phyloP scores from a whole-genome alignment of 2,113 vertebrate genomes.

The Sminthopsis crassicaudata region DNA sequence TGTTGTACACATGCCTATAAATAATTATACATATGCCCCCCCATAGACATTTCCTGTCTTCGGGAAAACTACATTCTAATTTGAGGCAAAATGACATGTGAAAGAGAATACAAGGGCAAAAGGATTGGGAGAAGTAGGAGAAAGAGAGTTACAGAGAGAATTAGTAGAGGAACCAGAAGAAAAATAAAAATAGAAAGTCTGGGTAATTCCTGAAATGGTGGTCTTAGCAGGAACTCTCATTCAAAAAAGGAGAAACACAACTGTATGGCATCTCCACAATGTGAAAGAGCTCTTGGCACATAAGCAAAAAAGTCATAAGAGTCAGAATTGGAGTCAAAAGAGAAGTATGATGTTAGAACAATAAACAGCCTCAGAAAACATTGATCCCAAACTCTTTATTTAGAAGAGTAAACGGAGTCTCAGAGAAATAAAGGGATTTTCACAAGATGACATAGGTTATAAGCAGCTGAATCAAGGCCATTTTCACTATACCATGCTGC shows the following conservation, averaged over 20 bases:
- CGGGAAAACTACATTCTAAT: not conserved
- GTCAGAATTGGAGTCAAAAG: not conserved
- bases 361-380: not conserved
- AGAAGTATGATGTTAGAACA: not conserved
- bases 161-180: not conserved
- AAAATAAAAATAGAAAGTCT: not conserved
- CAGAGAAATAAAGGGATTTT: not conserved
- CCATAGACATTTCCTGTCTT: not conserved
- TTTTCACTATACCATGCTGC: not conserved
- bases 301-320: not conserved
- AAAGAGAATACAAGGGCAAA: not conserved
- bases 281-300: not conserved
- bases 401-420: not conserved
- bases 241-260: not conserved
- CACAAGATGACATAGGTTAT: not conserved
- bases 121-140: not conserved
- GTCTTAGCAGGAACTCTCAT: not conserved
- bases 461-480: not conserved
- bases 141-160: not conserved
- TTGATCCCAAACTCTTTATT: not conserved
- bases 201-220: not conserved
- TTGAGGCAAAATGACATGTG: not conserved
- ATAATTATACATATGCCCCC: not conserved
- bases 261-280: not conserved
- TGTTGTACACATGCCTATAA: not conserved